Base-by-base conservation (phyloP, 2,797 vertebrate species). In the Anabas testudineus region DNA sequence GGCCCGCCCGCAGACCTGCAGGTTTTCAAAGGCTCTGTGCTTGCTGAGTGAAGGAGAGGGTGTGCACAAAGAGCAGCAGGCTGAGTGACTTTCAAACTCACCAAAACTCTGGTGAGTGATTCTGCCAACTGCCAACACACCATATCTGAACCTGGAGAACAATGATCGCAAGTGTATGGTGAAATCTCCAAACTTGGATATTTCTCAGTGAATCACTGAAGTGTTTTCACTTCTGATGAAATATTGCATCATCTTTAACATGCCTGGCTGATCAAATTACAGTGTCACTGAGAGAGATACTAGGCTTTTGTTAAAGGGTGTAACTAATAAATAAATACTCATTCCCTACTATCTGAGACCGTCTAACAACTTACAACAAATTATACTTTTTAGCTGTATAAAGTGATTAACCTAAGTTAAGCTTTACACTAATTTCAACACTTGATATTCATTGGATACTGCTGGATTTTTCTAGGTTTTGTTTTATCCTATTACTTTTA, bases 201-300 rank as follows among this genome's bases (percentile, higher is more conserved):
- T 74, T 84, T 74, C 49, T 30, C 71, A 69, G 53, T 48, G 36
- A 90, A 48, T 90, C 86, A 87, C 22, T 16, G 7, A 5, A 9
- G 2, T 26, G 19, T 5, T 62, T 54, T 83, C 19, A 47, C 1
- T 22, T 16, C 45, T 14, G 22, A 41, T 54, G 46, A 73, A 87
- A 59, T 61, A 7, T 83, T 87, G 80, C 72, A 78, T 83, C 81
- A 89, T 60, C 16, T 30, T 63, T 19, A 54, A 70, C 18, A 37
- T 28, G 42, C 30, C 12, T 14, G 19, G n/a, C 2, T 6, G 64
- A 60, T 67, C 16, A 32, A 42, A 64, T 70, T 32, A 64, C 16
- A 10, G 5, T 49, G 28, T 51, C 16, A 67, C 0, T 7, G 10
- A 37, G 24, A 62, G 0, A 0, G n/a, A 57, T 62, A 61, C 32